phyloP scores from a whole-genome alignment of 1,140 invertebrate genomes.

The Copidosoma floridanum region DNA sequence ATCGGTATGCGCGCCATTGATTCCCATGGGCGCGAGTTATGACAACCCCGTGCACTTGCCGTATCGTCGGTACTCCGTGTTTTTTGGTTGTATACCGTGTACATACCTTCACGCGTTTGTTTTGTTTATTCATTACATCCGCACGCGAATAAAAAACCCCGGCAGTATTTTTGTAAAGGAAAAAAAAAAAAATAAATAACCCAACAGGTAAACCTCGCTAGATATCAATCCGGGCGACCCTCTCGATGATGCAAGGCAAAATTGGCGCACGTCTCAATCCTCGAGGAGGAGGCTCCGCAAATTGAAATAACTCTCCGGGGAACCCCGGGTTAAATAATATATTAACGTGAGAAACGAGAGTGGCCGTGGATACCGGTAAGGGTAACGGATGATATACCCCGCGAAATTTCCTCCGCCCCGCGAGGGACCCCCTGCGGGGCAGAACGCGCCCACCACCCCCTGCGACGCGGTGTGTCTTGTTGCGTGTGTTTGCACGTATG shows the following conservation, averaged over 20 bases:
- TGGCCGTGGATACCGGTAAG: slow-evolving; percentile 55
- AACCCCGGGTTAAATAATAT: slow-evolving; percentile 52
- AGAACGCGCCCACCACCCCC: neutral
- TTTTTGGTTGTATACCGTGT: too few relatives aligned
- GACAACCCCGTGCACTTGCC: slow-evolving; percentile 28
- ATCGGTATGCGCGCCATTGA: slow-evolving; percentile 53
- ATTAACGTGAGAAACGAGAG: slow-evolving; percentile 55
- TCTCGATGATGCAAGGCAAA: neutral
- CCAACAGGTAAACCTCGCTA: too few relatives aligned
- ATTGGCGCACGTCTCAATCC: neutral
- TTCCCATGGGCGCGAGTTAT: slow-evolving; percentile 43
- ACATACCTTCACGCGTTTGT: too few relatives aligned
- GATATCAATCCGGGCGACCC: too few relatives aligned
- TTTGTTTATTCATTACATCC: too few relatives aligned
- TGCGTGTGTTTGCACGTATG: too few relatives aligned
- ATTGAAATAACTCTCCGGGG: slow-evolving; percentile 10
- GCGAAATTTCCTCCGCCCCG: slow-evolving; percentile 52
- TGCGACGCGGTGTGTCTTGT: too few relatives aligned
- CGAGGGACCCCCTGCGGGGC: neutral
- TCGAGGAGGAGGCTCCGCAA: neutral
- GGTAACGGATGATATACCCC: slow-evolving; percentile 56
- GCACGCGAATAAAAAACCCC: too few relatives aligned
- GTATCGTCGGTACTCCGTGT: neutral
- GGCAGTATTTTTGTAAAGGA: too few relatives aligned
- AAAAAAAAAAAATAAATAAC: neutral